Base-by-base conservation (phyloP, 2,797 vertebrate genomes). In the Rhinatrema bivittatum region DNA sequence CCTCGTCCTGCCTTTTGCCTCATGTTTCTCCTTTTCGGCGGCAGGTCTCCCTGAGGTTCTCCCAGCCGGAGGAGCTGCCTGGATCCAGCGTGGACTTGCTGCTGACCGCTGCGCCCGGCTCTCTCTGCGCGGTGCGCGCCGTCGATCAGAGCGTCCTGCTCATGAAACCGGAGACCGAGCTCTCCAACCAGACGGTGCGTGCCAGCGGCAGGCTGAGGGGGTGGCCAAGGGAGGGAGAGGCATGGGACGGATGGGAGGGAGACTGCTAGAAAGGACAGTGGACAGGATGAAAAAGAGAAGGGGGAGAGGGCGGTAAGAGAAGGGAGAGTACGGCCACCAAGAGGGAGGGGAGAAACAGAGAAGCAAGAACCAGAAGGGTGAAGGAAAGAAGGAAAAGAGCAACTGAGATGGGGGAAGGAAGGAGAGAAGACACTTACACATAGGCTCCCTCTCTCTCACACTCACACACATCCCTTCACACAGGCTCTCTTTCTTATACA, bases 91-190 rank as follows among this genome's bases (percentile, higher is more conserved):
- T 78, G 5, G 63, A 27, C 3, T 56, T 93, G 17, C 57, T 9
- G 3, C 61, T 93, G 12, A 50, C 66, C 55, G 88, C 87, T 42
- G 42, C 67, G 7, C 80, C 88, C 4, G 78, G 78, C 4, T 93
- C 88, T 4, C 28, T 65, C 1, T 93, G 90, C 62, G 90, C 88
- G 0, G 45, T 90, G 29, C 66, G 85, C 50, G 85, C 84, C 44
- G 76, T 84, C 4, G 86, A 91, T 66, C 69, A 72, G 42, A 86
- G 75, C 0, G 6, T 84, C 22, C 65, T 82, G n/a, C 51, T 76
- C 46, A 62, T 66, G 40, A 64, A 71, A 56, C 13, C 72, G 2
- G 81, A 78, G 36, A 42, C 52, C 32, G 73, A 87, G 14, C 61
- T 90, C 55, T 73, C 46, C 4, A 52, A 59, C 4, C 36, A 50